These are phyloP conservation scores for Crocuta crocuta DNA, from an alignment of 2,113 vertebrate species.

Conservation along the genomic window DNA sequence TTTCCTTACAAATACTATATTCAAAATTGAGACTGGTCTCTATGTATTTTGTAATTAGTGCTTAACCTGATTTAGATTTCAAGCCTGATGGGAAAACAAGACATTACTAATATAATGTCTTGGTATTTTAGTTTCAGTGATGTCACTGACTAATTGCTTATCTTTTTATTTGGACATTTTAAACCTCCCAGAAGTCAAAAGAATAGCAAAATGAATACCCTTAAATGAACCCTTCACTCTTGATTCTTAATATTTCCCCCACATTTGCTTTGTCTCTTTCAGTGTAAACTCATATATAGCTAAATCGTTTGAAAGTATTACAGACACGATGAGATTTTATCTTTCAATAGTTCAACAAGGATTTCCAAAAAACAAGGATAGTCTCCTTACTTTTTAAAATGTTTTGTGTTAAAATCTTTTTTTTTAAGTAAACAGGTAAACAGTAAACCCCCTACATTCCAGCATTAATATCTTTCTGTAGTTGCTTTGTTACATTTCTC, in stretches of 20 bases:
- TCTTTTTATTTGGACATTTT: conserved; percentile 26
- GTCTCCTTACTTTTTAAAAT: background rate
- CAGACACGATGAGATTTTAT: background rate
- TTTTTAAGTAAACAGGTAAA: background rate
- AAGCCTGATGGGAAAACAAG: conserved; percentile 19
- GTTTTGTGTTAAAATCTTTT: background rate
- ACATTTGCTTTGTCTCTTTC: conserved; percentile 6
- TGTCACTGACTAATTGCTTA: background rate
- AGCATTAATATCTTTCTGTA: background rate
- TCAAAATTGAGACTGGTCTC: background rate
- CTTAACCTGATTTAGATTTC: conserved; percentile 11
- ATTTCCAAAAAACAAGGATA: background rate
- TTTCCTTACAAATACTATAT: background rate
- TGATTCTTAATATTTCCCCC: background rate
- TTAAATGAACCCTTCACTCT: background rate
- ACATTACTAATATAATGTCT: background rate
- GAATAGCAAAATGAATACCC: background rate
- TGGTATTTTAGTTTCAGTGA: background rate
- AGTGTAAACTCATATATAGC: background rate
- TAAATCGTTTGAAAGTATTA: conserved; percentile 7
- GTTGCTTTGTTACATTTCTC: background rate
- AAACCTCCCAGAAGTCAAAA: background rate
- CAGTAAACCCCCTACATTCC: background rate
- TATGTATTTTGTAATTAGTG: background rate
- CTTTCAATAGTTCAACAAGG: background rate